Percentiles rank a stretch among this genome's conserved stretches.
Conservation (phyloP, 2,797 vertebrate species). For the Hemitrygon akajei region DNA sequence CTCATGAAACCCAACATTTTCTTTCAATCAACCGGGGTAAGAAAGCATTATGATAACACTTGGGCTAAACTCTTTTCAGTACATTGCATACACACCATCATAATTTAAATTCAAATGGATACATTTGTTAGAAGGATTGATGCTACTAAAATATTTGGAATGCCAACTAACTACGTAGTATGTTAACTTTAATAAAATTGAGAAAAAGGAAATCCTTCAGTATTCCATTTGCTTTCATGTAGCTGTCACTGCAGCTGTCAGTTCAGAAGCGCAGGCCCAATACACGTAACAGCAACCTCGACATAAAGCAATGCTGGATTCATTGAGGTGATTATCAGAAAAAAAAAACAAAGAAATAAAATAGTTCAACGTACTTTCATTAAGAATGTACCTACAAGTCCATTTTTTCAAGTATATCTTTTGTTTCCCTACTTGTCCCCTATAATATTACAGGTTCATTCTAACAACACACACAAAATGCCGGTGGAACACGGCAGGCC, state of each 20-base stretch:
- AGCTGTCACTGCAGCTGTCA: too few relatives aligned
- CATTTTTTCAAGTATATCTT: too few relatives aligned
- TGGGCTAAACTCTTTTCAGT: neutral
- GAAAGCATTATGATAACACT: neutral
- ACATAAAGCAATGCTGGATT: too few relatives aligned
- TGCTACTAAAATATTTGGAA: neutral
- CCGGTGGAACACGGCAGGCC: too few relatives aligned
- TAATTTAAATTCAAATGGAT: neutral
- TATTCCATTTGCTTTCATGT: neutral
- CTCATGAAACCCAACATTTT: neutral
- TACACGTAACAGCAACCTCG: neutral
- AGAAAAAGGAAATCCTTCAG: neutral
- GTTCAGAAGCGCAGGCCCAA: neutral
- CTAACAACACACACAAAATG: too few relatives aligned
- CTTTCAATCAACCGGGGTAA: neutral
- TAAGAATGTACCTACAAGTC: too few relatives aligned
- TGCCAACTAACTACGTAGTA: neutral
- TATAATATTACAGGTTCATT: too few relatives aligned
- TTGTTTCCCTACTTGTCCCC: too few relatives aligned
- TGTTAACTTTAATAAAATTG: neutral
- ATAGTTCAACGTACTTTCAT: too few relatives aligned
- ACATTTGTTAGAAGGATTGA: neutral
- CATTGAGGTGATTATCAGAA: neutral
- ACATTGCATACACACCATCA: too few relatives aligned
- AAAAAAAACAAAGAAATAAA: neutral